A percentile compares a stretch with the other conserved stretches of the same genome.
phyloP scores from a whole-genome alignment of 2,113 vertebrate genomes.

The Toxotes jaculatrix region DNA sequence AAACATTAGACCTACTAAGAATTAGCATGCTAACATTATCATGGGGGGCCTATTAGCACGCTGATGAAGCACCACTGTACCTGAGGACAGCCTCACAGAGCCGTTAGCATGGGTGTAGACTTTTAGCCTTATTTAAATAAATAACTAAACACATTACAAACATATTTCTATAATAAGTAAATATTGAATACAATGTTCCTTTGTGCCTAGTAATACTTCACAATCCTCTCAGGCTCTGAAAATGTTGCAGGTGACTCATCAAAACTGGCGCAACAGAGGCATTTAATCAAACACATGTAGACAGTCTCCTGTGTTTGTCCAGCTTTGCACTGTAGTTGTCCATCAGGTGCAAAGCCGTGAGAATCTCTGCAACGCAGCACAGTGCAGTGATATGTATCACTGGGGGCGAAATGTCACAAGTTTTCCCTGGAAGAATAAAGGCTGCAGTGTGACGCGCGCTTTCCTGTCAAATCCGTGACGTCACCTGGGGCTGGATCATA shows the following conservation, averaged over 20 bases:
- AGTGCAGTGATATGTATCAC: constrained; percentile 25
- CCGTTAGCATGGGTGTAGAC: too few relatives aligned
- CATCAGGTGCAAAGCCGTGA: constrained; percentile 21
- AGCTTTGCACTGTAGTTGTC: neutral
- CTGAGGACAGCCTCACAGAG: too few relatives aligned
- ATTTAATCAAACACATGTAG: neutral
- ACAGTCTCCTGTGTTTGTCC: neutral
- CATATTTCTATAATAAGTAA: neutral
- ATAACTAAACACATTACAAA: neutral
- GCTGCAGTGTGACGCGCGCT: constrained; percentile 44
- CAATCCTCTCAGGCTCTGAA: neutral
- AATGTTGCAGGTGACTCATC: constrained; percentile 8
- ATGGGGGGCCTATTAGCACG: neutral
- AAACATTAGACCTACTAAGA: neutral
- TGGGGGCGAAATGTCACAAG: constrained; percentile 33
- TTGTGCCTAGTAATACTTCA: neutral
- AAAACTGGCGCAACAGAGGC: neutral
- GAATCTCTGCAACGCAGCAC: neutral
- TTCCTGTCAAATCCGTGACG: constrained; percentile 64
- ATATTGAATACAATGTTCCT: neutral
- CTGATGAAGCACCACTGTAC: neutral
- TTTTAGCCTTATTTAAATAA: neutral
- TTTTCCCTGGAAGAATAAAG: constrained; percentile 48
- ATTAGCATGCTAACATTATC: neutral
- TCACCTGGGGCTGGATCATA: constrained; percentile 58